Evolutionary conservation across 2,113 vertebrate genomes (phyloP).

Genomic region (Anser brachyrhynchus): DNA sequence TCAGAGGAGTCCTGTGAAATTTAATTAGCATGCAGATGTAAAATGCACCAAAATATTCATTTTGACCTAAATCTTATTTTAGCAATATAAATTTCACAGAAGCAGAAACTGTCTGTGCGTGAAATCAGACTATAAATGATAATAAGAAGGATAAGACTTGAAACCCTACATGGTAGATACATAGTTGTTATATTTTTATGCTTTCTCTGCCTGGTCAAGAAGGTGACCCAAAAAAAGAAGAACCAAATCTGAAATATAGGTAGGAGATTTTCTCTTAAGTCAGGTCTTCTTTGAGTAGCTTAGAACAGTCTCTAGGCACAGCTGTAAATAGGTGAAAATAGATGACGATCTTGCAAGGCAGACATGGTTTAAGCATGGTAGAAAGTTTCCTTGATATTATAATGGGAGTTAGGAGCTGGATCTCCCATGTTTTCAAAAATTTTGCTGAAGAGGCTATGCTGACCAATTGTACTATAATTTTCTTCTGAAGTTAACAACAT

Average conservation of each 20-base stretch:
- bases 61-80: constrained; percentile 19
- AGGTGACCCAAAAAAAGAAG: neutral
- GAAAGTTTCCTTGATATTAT: neutral
- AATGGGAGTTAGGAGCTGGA: neutral
- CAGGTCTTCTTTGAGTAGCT: neutral
- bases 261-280: neutral
- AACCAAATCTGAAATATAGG: neutral
- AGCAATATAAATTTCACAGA: neutral
- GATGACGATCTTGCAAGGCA: neutral
- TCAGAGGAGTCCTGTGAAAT: constrained; percentile 2
- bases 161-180: neutral
- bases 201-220: neutral
- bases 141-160: neutral
- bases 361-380: neutral
- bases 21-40: constrained; percentile 25
- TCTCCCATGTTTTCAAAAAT: neutral
- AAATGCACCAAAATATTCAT: constrained; percentile 36
- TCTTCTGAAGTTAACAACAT: neutral
- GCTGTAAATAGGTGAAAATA: neutral
- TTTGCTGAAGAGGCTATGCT: neutral
- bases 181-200: neutral
- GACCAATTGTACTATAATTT: neutral
- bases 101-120: neutral
- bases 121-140: neutral
- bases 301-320: neutral